Conservation (phyloP, 2,113 vertebrate genomes). For the Microtus ochrogaster region DNA sequence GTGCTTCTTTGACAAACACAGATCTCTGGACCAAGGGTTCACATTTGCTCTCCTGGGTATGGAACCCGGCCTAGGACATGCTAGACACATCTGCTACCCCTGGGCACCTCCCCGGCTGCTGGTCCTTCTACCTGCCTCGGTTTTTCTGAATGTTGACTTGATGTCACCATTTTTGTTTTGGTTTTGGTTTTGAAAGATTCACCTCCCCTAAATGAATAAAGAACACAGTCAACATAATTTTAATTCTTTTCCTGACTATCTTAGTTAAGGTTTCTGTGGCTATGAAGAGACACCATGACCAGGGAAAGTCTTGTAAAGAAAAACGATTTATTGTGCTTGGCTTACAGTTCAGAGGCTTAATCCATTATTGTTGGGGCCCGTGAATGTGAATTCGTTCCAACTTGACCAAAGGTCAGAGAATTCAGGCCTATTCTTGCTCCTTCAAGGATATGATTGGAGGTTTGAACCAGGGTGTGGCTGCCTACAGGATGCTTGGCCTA, state of each 20-base stretch:
- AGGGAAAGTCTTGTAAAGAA: background rate
- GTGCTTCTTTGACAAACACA: constrained; percentile 40
- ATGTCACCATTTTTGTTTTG: constrained; percentile 26
- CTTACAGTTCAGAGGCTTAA: background rate
- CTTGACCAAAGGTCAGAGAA: too few relatives aligned
- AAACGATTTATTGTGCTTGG: background rate
- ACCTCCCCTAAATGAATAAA: constrained; percentile 35
- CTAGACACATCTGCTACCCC: background rate
- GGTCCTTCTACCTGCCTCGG: background rate
- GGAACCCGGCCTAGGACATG: background rate
- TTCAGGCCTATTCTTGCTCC: too few relatives aligned
- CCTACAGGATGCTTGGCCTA: too few relatives aligned
- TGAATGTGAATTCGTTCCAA: too few relatives aligned
- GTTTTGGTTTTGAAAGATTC: constrained; percentile 51
- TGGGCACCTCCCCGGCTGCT: background rate
- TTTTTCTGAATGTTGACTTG: constrained; percentile 61
- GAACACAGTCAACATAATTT: constrained; percentile 50
- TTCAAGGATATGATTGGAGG: too few relatives aligned
- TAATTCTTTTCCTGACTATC: constrained; percentile 55
- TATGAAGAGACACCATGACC: background rate
- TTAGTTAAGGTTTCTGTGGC: background rate
- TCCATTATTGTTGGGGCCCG: background rate
- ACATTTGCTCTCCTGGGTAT: background rate
- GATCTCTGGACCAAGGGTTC: constrained; percentile 31
- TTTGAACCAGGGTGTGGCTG: too few relatives aligned